phyloP scores from a whole-genome alignment of 2,797 vertebrate genomes.

The Moxostoma hubbsi region DNA sequence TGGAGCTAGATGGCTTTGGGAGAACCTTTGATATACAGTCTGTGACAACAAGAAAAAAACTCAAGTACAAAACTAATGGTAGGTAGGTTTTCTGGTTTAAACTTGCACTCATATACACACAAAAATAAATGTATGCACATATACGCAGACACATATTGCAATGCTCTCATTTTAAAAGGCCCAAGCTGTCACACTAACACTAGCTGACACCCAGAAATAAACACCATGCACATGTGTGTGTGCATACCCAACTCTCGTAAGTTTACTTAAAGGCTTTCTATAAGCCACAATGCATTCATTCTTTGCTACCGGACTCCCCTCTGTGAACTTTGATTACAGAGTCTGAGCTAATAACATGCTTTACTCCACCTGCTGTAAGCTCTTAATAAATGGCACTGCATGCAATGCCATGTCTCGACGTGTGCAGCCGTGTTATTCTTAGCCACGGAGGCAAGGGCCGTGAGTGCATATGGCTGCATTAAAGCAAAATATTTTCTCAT shows the following conservation, averaged over 20 bases:
- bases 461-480: conserved; percentile 42
- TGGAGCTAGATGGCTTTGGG: conserved; percentile 47
- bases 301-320: conserved; percentile 27
- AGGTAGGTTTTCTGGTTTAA: conserved; percentile 11
- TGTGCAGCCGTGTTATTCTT: conserved; percentile 42
- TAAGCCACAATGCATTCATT: conserved; percentile 40
- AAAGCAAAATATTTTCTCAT: conserved; percentile 40
- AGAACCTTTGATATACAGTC: conserved; percentile 35
- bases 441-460: conserved; percentile 31
- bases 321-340: conserved; percentile 59
- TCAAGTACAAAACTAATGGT: conserved; percentile 10
- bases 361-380: conserved; percentile 39
- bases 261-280: conserved; percentile 44
- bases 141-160: conserved; percentile 8
- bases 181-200: conserved; percentile 37
- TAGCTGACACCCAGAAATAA: conserved; percentile 35
- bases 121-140: conserved; percentile 33
- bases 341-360: conserved; percentile 39
- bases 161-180: conserved; percentile 10
- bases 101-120: conserved; percentile 32
- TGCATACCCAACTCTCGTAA: conserved; percentile 6
- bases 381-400: conserved; percentile 49
- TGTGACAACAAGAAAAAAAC: neutral
- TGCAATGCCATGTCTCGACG: conserved; percentile 37
- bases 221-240: conserved; percentile 25